Percentiles rank a stretch among this genome's conserved stretches.
phyloP scores from a whole-genome alignment of 2,797 vertebrate genomes.

The Danio albolineatus region DNA sequence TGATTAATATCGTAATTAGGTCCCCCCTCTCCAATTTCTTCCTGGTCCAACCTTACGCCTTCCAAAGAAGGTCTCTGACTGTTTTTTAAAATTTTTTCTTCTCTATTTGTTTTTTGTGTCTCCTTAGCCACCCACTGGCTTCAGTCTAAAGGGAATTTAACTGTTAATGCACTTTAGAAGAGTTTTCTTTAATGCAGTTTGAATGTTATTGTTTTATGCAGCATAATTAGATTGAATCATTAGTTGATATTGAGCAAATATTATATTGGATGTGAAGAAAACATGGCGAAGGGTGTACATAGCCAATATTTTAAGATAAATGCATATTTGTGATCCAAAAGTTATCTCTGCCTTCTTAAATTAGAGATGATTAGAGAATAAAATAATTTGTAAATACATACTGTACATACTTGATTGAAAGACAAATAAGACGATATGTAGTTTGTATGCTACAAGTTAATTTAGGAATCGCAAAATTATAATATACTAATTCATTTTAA shows the following conservation, averaged over 20 bases:
- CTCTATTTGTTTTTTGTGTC: slow-evolving; percentile 48
- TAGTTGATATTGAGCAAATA: slow-evolving; percentile 6
- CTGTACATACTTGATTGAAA: not conserved
- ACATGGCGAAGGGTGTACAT: not conserved
- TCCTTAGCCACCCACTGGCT: slow-evolving; percentile 47
- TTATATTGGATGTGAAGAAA: not conserved
- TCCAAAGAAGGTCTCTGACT: slow-evolving; percentile 49
- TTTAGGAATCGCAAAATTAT: not conserved
- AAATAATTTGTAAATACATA: not conserved
- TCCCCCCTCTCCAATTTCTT: slow-evolving; percentile 61
- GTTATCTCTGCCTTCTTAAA: not conserved
- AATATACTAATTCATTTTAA: not conserved
- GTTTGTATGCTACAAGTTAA: not conserved
- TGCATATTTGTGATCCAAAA: not conserved
- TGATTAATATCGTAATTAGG: slow-evolving; percentile 79
- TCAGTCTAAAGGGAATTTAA: slow-evolving; percentile 31
- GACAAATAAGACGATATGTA: not conserved
- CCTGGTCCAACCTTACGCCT: slow-evolving; percentile 58
- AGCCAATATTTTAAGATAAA: not conserved
- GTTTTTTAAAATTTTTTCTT: slow-evolving; percentile 67
- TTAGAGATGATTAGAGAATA: not conserved
- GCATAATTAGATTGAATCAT: not conserved
- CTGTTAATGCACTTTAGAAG: slow-evolving; percentile 24
- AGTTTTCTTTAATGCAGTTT: slow-evolving; percentile 12
- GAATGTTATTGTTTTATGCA: not conserved